Evolutionary conservation across 2,888 invertebrate species (phyloP).

Genomic region (Sceliomorpha sp.): DNA sequence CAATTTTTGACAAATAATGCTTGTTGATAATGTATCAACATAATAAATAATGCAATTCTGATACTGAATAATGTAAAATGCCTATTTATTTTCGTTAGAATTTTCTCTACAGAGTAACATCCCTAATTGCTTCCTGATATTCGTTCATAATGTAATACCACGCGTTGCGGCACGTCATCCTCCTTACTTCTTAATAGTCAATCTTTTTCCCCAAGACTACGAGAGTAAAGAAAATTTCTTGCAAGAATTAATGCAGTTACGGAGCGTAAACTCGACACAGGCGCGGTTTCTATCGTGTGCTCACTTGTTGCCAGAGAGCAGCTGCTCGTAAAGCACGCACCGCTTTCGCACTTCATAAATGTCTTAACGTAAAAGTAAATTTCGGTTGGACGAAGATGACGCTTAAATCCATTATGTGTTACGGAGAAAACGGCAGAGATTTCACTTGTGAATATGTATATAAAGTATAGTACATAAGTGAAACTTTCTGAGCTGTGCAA

Average conservation of each 20-base stretch:
- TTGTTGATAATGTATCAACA: too few relatives aligned
- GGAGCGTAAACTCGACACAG: conserved; percentile 33
- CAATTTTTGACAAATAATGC: too few relatives aligned
- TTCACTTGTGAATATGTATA: conserved; percentile 39
- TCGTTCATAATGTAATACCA: too few relatives aligned
- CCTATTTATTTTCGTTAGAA: too few relatives aligned
- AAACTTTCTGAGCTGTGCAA: conserved; percentile 20
- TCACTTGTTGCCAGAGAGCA: conserved; percentile 44
- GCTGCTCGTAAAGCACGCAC: conserved; percentile 58
- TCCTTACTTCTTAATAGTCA: not conserved
- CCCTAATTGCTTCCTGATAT: too few relatives aligned
- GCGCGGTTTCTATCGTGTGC: conserved; percentile 24
- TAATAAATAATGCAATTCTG: too few relatives aligned
- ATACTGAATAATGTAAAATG: too few relatives aligned
- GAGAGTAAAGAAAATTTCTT: conserved; percentile 9
- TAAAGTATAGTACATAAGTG: conserved; percentile 12
- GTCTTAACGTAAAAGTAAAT: conserved; percentile 48
- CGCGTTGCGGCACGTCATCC: too few relatives aligned
- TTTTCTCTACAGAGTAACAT: too few relatives aligned
- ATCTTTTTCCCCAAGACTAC: not conserved
- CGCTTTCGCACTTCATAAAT: conserved; percentile 60
- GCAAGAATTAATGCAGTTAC: conserved; percentile 35
- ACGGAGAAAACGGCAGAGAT: conserved; percentile 41
- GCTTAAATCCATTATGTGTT: conserved; percentile 38
- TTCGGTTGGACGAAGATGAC: conserved; percentile 43